Evolutionary conservation across 2,113 vertebrate genomes (phyloP), one percentile per base, ranked within the genome.

Genomic region (Eurystomus gularis): DNA sequence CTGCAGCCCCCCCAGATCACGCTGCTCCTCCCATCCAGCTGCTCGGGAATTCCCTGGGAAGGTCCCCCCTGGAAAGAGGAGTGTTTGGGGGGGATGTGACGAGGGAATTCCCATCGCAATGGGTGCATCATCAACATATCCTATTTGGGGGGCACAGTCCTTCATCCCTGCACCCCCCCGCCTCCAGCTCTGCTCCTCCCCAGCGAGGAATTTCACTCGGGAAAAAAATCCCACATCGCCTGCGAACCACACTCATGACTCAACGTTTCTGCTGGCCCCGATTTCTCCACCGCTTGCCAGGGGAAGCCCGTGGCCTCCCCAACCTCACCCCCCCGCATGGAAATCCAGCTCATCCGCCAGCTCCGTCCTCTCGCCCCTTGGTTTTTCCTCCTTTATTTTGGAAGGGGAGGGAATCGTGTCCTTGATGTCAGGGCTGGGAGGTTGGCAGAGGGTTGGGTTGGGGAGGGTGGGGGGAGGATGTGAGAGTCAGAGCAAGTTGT

Each of bases 191-290:
- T 39, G 51, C 88, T 93, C 77, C 90, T 91, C 90, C 84, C 84
- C 84, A 31, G 40, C 1, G 40, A 93, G 84, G 92, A 91, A 94
- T 91, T 93, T 95, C 69, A 62, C 49, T 87, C 13, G 39, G 89
- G 66, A 48, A 70, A 48, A 70, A 79, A 62, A 25, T 23, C 48
- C n/a, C 44, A 49, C 87, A 87, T 37, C 0, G 65, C 90, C 78
- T 95, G 82, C 39, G 33, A 95, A 89, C 81, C 42, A 3, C 92
- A 70, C 90, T 84, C 85, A 91, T 95, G 96, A 96, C 95, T 96
- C 95, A 95, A 95, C 95, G 75, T 96, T 96, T 96, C 92, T 97
- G 92, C 96, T 96, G 95, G 95, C 95, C 87, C 62, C 8, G 9
- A 54, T 82, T 93, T 40, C 92, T 80, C 64, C 8, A 13, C 26